Percentiles rank a stretch among this genome's conserved stretches.
Evolutionary conservation across 1,140 invertebrate genomes (phyloP).

Genomic region (Lepidurus arcticus): DNA sequence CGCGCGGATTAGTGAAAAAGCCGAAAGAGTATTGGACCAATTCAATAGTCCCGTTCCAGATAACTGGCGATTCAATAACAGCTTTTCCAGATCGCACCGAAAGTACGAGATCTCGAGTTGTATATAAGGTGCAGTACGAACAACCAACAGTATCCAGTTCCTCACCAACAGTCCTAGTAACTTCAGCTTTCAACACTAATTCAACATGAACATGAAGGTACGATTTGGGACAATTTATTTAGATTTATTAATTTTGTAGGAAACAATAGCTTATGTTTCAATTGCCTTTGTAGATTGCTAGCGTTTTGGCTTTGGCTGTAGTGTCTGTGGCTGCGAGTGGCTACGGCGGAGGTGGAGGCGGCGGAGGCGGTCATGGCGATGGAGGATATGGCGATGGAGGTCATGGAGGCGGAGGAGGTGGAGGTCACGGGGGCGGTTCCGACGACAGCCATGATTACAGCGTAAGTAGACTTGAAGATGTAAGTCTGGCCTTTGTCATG

Average conservation of each 20-base stretch:
- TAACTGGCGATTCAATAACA: not conserved
- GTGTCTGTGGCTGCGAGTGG: not conserved
- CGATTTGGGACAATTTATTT: not conserved
- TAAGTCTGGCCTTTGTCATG: too few relatives aligned
- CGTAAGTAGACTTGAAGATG: too few relatives aligned
- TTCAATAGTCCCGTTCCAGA: too few relatives aligned
- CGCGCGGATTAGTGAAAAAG: too few relatives aligned
- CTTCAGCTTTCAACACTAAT: not conserved
- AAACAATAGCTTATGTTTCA: not conserved
- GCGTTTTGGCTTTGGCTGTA: not conserved
- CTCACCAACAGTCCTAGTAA: not conserved
- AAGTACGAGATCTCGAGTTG: not conserved
- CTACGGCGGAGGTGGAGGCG: not conserved
- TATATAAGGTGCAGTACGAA: not conserved
- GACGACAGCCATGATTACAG: too few relatives aligned
- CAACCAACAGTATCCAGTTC: not conserved
- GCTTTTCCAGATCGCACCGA: not conserved
- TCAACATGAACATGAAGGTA: constrained; percentile 15
- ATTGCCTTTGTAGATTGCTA: not conserved
- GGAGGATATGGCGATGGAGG: not conserved
- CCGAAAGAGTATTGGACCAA: too few relatives aligned
- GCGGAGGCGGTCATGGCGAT: not conserved
- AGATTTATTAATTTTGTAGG: not conserved
- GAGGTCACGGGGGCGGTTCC: too few relatives aligned
- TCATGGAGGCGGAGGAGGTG: too few relatives aligned